Evolutionary conservation across 2,797 vertebrate species (phyloP).

Genomic region (Tiaroga cobitis): DNA sequence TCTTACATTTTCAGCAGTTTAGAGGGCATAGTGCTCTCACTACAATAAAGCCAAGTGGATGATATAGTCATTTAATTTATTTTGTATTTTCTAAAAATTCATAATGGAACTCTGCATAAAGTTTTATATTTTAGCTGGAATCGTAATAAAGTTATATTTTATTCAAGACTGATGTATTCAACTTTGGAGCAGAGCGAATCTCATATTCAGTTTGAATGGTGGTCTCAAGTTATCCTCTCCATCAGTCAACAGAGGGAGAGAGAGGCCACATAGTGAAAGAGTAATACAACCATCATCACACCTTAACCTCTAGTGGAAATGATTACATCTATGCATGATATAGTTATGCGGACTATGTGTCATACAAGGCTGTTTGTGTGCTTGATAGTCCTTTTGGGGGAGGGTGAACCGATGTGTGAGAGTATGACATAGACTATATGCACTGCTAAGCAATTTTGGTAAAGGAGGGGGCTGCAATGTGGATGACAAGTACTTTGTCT

Average conservation of each 20-base stretch:
- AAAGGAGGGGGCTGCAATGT: constrained; percentile 20
- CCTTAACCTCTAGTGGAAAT: constrained; percentile 19
- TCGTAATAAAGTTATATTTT: constrained; percentile 25
- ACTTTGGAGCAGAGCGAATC: not conserved
- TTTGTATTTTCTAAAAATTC: constrained; percentile 5
- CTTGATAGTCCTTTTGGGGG: constrained; percentile 11
- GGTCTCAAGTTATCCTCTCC: constrained; percentile 16
- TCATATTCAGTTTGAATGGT: constrained; percentile 20
- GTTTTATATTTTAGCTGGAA: constrained; percentile 5
- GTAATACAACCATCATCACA: constrained; percentile 23
- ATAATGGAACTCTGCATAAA: not conserved
- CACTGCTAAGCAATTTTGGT: constrained; percentile 55
- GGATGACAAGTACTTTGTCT: constrained; percentile 59
- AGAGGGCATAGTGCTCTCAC: constrained; percentile 9
- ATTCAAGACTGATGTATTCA: constrained; percentile 6
- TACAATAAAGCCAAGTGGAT: constrained; percentile 15
- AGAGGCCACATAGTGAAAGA: not conserved
- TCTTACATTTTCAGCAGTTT: constrained; percentile 40
- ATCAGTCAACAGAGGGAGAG: constrained; percentile 14
- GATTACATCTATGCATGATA: constrained; percentile 38
- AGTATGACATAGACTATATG: constrained; percentile 51
- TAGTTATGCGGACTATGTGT: constrained; percentile 18
- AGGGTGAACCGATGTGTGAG: constrained; percentile 18
- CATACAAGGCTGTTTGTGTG: constrained; percentile 15
- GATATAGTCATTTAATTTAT: constrained; percentile 38